Evolutionary conservation across 1,140 invertebrate species (phyloP).

Genomic region (Drosophila kohkoa): DNA sequence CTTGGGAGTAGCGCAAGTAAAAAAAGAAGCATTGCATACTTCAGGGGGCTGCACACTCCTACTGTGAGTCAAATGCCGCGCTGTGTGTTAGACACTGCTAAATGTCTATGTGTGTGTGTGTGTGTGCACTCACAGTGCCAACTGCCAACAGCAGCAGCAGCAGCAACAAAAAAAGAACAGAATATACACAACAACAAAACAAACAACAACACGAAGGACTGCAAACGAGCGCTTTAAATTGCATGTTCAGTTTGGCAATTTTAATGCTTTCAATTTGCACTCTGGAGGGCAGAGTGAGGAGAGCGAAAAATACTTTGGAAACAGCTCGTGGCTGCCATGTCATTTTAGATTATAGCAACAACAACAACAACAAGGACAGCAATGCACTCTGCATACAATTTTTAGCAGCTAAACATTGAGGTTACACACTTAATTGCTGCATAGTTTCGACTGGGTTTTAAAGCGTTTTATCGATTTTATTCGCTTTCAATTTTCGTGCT

Average conservation of each 20-base stretch:
- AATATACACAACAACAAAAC: too few species aligned
- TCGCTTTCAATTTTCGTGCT: slow-evolving; percentile 27
- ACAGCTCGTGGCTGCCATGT: slow-evolving; percentile 35
- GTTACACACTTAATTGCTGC: slow-evolving; percentile 45
- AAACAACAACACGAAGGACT: slow-evolving; percentile 19
- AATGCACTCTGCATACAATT: slow-evolving; percentile 51
- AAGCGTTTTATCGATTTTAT: slow-evolving; percentile 54
- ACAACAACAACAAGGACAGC: slow-evolving; percentile 21
- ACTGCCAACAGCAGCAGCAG: slow-evolving; percentile 34
- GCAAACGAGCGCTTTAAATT: slow-evolving; percentile 57
- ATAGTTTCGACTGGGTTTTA: slow-evolving; percentile 42
- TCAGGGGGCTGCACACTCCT: slow-evolving; percentile 58
- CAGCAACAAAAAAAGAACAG: slow-evolving; percentile 7
- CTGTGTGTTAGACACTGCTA: slow-evolving; percentile 38
- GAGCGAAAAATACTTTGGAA: slow-evolving; percentile 9
- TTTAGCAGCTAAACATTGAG: slow-evolving; percentile 33
- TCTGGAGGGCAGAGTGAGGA: slow-evolving; percentile 14
- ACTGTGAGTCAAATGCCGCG: slow-evolving; percentile 56
- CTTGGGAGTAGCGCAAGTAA: slow-evolving; percentile 48
- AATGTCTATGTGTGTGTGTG: slow-evolving; percentile 21
- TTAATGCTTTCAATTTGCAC: slow-evolving; percentile 71
- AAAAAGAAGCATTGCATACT: slow-evolving; percentile 75
- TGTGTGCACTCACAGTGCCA: slow-evolving; percentile 24
- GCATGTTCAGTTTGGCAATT: slow-evolving; percentile 67
- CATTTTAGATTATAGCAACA: slow-evolving; percentile 34